Evolutionary conservation across 2,888 invertebrate genomes (phyloP).

Genomic region (Drosophila merina): DNA sequence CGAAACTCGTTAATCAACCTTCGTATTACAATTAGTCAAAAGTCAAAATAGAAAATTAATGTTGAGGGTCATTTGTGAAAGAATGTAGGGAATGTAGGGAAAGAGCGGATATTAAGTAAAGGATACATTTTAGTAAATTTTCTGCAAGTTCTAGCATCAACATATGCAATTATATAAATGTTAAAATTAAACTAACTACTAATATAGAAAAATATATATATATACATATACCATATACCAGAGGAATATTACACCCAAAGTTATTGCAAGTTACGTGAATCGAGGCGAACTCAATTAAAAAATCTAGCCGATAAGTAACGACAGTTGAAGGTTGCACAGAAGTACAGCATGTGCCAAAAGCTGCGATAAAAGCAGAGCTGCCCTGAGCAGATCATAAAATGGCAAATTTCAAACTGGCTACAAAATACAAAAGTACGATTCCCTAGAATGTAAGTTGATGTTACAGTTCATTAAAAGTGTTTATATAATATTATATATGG

Average conservation of each 20-base stretch:
- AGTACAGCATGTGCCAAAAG: slow-evolving; percentile 67
- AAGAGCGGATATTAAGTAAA: slow-evolving; percentile 39
- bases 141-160: slow-evolving; percentile 45
- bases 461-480: slow-evolving; percentile 67
- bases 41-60: slow-evolving; percentile 49
- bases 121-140: slow-evolving; percentile 59
- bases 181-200: slow-evolving; percentile 52
- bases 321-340: slow-evolving; percentile 39
- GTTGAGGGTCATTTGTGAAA: slow-evolving; percentile 70
- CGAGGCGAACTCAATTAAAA: slow-evolving; percentile 64
- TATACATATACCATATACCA: slow-evolving; percentile 22
- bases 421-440: slow-evolving; percentile 44
- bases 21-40: slow-evolving; percentile 58
- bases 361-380: slow-evolving; percentile 37
- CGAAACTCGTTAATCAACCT: slow-evolving; percentile 59
- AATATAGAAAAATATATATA: slow-evolving; percentile 26
- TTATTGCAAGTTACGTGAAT: slow-evolving; percentile 35
- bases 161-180: slow-evolving; percentile 58
- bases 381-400: slow-evolving; percentile 24
- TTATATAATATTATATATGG: slow-evolving; percentile 65
- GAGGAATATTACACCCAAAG: slow-evolving; percentile 33
- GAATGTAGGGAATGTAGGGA: slow-evolving; percentile 13
- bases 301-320: slow-evolving; percentile 44
- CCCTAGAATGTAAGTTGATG: slow-evolving; percentile 69
- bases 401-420: slow-evolving; percentile 32